These are phyloP conservation scores for Neuroscelio doddi DNA, from an alignment of 2,888 invertebrate species.

Conservation along the genomic window DNA sequence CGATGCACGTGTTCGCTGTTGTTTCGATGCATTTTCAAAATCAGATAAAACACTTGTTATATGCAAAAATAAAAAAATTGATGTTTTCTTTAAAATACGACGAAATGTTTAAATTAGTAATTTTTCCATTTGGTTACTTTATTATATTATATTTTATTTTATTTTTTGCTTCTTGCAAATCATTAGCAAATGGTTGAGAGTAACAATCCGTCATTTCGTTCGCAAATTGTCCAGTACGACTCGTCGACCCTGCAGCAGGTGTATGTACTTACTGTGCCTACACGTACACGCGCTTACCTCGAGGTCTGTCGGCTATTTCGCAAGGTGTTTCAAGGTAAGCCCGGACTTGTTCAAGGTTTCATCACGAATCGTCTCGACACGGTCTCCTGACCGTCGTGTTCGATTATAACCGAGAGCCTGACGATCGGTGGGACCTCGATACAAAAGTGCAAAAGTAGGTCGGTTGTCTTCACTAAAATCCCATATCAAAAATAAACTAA, in stretches of 20 bases:
- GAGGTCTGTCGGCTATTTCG: constrained; percentile 57
- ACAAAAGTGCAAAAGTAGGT: constrained; percentile 20
- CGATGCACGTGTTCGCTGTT: neutral
- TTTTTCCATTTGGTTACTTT: too few species aligned
- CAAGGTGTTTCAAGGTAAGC: constrained; percentile 60
- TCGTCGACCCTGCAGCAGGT: constrained; percentile 29
- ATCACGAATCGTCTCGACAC: constrained; percentile 29
- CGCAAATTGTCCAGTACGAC: constrained; percentile 32
- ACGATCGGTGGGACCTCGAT: constrained; percentile 8
- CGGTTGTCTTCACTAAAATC: too few species aligned
- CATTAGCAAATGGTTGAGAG: too few species aligned
- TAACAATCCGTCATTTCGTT: too few species aligned
- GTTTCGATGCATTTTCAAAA: neutral
- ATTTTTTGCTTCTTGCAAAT: too few species aligned
- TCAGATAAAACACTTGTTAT: too few species aligned
- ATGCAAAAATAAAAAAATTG: too few species aligned
- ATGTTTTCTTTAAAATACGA: too few species aligned
- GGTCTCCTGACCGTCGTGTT: constrained; percentile 18
- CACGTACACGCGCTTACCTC: constrained; percentile 24
- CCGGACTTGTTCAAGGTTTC: constrained; percentile 51
- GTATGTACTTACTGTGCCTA: too few species aligned
- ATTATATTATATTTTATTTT: too few species aligned
- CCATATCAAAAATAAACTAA: too few species aligned
- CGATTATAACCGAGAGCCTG: constrained; percentile 23
- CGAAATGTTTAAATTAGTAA: too few species aligned